Evolutionary conservation across 2,113 vertebrate genomes (phyloP).

Genomic region (Callospermophilus lateralis): DNA sequence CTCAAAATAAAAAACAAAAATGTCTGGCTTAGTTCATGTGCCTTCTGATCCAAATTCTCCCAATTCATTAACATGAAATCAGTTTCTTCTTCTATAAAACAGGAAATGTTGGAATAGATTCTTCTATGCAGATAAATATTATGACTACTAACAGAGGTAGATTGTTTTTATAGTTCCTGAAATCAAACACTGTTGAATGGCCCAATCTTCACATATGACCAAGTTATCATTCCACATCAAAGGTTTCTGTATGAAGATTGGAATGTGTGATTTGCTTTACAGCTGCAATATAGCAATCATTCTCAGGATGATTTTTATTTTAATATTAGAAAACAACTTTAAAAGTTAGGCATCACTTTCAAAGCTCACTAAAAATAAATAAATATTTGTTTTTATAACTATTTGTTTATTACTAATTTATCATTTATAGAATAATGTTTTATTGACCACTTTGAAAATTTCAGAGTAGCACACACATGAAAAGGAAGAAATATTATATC

Average conservation of each 20-base stretch:
- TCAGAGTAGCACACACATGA: background rate
- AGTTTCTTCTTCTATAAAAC: background rate
- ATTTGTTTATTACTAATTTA: too few species aligned
- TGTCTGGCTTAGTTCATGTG: background rate
- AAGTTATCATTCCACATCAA: background rate
- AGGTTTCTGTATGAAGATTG: background rate
- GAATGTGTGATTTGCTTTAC: background rate
- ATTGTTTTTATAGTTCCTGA: background rate
- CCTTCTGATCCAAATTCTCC: background rate
- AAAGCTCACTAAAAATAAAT: background rate
- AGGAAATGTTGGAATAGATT: background rate
- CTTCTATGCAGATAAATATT: background rate
- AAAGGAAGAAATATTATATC: background rate
- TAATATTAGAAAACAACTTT: background rate
- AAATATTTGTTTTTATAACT: too few species aligned
- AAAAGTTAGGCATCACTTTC: background rate
- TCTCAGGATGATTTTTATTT: background rate
- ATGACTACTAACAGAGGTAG: background rate
- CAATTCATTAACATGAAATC: background rate
- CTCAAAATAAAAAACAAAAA: too few species aligned
- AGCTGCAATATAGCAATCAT: background rate
- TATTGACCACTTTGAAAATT: constrained; percentile 11
- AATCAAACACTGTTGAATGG: background rate
- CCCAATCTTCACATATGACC: background rate
- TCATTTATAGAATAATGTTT: background rate